These are phyloP conservation scores for Ptilonorhynchus violaceus DNA, from an alignment of 2,113 vertebrate genomes.

Conservation along the genomic window DNA sequence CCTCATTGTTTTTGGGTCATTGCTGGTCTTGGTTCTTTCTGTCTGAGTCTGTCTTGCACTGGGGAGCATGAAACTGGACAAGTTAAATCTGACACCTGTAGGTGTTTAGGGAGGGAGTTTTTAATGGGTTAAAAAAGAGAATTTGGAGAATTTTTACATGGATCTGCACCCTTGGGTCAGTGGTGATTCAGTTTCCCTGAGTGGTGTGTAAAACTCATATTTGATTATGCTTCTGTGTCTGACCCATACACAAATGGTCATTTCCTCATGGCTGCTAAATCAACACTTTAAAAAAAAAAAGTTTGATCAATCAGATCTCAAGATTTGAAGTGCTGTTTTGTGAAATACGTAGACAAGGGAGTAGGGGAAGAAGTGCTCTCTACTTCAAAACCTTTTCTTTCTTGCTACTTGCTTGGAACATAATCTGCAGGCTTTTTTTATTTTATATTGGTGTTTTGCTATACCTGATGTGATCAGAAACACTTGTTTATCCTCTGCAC, in stretches of 20 bases:
- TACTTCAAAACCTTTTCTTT: not conserved
- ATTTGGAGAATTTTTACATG: accelerated
- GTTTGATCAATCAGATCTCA: not conserved
- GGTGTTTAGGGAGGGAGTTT: not conserved
- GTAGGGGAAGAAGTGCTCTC: not conserved
- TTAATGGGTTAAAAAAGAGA: not conserved
- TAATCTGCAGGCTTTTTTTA: not conserved
- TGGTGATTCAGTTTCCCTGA: not conserved
- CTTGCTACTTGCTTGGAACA: not conserved
- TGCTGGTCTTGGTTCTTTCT: not conserved
- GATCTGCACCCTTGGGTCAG: not conserved
- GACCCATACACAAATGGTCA: not conserved
- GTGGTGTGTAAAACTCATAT: not conserved
- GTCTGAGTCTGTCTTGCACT: accelerated
- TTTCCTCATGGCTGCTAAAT: not conserved
- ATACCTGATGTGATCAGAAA: not conserved
- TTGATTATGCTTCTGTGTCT: accelerated
- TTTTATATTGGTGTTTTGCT: not conserved
- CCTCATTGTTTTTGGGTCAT: accelerated
- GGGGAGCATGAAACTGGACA: not conserved
- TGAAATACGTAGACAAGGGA: not conserved
- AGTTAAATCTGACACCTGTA: not conserved
- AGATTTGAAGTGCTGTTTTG: not conserved
- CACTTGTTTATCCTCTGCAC: not conserved
- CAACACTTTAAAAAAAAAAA: not conserved